Base-by-base conservation (phyloP, 2,113 vertebrate genomes). In the Chloropsis cyanopogon region DNA sequence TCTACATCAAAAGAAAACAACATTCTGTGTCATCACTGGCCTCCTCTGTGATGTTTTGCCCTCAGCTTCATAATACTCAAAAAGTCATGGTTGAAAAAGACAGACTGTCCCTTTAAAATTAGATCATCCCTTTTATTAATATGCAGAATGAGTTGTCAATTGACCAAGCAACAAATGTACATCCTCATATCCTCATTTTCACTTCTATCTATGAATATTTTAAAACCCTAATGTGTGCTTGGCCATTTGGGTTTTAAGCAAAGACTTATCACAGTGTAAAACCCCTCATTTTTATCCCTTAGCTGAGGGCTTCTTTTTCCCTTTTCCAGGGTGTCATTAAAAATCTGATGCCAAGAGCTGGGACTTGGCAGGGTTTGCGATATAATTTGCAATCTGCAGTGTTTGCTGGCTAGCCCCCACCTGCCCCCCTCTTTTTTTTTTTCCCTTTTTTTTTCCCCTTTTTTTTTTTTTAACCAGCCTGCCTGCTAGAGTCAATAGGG, bases 401-500 rank as follows among this genome's bases (percentile, higher is more conserved):
- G 97, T 98, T 98, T 97, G 96, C 97, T 98, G 98, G 97, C 98
- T 98, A 97, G 94, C 95, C 97, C 98, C 97, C 97, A 68, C 93
- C 75, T 89, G 47, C 90, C 95, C 97, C 95, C 95, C 46, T 47
- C 69, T 94, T 88, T 94, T 93, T 93, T 98, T 96, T 80, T 89
- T 80, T 28, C 23, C 68, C 11, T 47, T 81, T 94, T 94, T 98
- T 96, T 77, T 85, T 80, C 17, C 31, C 68, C 82, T 97, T 63
- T 72, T 98, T 98, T 79, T 79, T 94, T 98, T 98, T 97, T 98
- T 97, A 98, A 98, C 98, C 97, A 98, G 98, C 98, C 98, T 98
- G 98, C 98, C 98, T 98, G 98, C 98, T 98, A 98, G 98, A 99
- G 99, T 99, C 99, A 99, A 99, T 98, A 99, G 99, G 99, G 99